Conservation (phyloP, 1,140 invertebrate genomes). For the Lepidurus arcticus region DNA sequence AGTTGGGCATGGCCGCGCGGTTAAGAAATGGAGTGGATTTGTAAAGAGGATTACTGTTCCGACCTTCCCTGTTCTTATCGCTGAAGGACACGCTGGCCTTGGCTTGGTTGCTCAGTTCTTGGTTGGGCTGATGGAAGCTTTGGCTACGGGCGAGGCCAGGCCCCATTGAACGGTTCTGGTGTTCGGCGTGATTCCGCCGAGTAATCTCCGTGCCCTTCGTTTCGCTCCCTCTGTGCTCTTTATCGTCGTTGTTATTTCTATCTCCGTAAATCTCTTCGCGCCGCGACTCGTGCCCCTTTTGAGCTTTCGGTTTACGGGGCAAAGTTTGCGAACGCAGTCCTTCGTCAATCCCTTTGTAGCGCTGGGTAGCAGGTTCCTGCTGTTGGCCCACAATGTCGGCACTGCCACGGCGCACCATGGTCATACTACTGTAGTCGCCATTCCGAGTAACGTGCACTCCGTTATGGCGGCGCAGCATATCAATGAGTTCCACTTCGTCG, state of each 20-base stretch:
- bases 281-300: slow-evolving; percentile 29
- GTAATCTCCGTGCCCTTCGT: slow-evolving; percentile 54
- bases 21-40: slow-evolving; percentile 70
- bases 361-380: slow-evolving; percentile 39
- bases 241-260: background rate
- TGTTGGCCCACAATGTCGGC: slow-evolving; percentile 16
- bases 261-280: background rate
- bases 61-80: slow-evolving; percentile 40
- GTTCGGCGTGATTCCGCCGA: slow-evolving; percentile 38
- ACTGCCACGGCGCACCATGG: background rate
- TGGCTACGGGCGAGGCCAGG: slow-evolving; percentile 70
- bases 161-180: slow-evolving; percentile 46
- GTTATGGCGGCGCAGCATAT: background rate
- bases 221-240: background rate
- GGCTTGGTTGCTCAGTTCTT: slow-evolving; percentile 42
- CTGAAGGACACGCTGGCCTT: slow-evolving; percentile 22
- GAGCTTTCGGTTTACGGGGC: slow-evolving; percentile 60
- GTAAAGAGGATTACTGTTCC: slow-evolving; percentile 48
- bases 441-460: background rate
- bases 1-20: slow-evolving; percentile 51
- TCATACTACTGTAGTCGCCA: background rate
- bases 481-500: slow-evolving; percentile 8
- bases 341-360: slow-evolving; percentile 51
- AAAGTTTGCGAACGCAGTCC: slow-evolving; percentile 66
- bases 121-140: slow-evolving; percentile 68